phyloP scores from a whole-genome alignment of 2,888 invertebrate genomes.

The Leptothorax acervorum region DNA sequence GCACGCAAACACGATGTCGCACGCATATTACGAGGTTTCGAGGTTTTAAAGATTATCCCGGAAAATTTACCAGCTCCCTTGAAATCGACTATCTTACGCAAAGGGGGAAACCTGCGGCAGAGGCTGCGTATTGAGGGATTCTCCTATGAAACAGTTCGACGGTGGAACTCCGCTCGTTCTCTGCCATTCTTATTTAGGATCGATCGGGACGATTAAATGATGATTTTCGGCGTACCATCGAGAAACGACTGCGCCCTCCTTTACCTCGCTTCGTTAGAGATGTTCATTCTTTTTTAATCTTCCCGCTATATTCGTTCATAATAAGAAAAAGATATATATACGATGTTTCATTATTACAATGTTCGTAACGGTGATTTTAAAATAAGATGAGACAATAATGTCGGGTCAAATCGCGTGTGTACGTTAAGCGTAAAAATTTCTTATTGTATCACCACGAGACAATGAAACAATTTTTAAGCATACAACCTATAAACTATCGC shows the following conservation, averaged over 20 bases:
- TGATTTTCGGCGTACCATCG: background rate
- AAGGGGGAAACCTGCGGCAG: constrained; percentile 84
- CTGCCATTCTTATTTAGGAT: background rate
- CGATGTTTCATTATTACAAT: background rate
- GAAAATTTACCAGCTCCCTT: constrained; percentile 7
- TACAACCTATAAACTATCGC: constrained; percentile 14
- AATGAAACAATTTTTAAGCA: background rate
- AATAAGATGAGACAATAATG: background rate
- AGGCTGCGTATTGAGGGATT: constrained; percentile 88
- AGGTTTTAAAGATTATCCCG: background rate
- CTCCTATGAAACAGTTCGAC: constrained; percentile 81
- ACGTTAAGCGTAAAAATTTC: background rate
- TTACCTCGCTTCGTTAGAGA: background rate
- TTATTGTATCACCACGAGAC: background rate
- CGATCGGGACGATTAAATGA: background rate
- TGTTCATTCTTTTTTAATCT: constrained; percentile 9
- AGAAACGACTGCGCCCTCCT: background rate
- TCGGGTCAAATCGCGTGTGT: background rate
- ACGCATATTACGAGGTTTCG: background rate
- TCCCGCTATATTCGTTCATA: background rate
- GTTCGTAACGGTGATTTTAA: background rate
- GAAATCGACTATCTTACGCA: constrained; percentile 35
- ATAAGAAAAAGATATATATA: background rate
- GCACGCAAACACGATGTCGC: background rate
- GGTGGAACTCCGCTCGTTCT: background rate